These are phyloP conservation scores for Marasmarcha lunaedactyla DNA, from an alignment of 2,888 invertebrate species.

Conservation along the genomic window DNA sequence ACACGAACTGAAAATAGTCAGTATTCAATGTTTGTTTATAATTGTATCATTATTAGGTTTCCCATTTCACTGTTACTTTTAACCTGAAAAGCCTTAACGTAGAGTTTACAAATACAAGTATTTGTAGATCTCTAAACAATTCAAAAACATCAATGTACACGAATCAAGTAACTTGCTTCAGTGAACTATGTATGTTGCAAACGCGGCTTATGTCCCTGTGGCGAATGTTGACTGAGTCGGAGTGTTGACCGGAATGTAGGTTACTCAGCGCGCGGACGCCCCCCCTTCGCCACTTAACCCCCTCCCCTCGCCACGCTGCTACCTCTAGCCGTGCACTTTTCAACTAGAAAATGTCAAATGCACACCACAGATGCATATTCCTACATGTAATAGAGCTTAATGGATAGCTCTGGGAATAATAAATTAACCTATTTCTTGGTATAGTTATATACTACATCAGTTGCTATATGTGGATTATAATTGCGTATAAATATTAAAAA, in stretches of 20 bases:
- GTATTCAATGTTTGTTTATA: no score
- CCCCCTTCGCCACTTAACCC: slow-evolving; percentile 23
- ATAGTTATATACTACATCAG: background rate
- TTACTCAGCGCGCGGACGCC: slow-evolving; percentile 59
- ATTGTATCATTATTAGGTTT: no score
- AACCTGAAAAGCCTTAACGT: no score
- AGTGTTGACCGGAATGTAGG: slow-evolving; percentile 71
- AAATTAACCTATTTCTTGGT: background rate
- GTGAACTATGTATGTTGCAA: slow-evolving; percentile 38
- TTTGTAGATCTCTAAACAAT: no score
- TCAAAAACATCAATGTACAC: no score
- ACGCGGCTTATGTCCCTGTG: slow-evolving; percentile 65
- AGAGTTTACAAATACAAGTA: no score
- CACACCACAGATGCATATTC: slow-evolving; percentile 22
- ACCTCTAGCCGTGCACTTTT: slow-evolving; percentile 61
- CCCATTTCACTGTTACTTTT: no score
- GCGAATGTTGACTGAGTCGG: slow-evolving; percentile 70
- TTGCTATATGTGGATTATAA: no score
- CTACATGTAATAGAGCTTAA: background rate
- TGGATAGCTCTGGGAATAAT: background rate
- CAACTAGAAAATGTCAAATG: slow-evolving; percentile 55
- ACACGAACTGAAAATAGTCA: no score
- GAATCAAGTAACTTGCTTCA: slow-evolving; percentile 24
- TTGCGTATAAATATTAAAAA: no score
- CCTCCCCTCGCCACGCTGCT: slow-evolving; percentile 35